Conservation (phyloP, 2,888 invertebrate genomes). For the Scaptomyza polygonia region DNA sequence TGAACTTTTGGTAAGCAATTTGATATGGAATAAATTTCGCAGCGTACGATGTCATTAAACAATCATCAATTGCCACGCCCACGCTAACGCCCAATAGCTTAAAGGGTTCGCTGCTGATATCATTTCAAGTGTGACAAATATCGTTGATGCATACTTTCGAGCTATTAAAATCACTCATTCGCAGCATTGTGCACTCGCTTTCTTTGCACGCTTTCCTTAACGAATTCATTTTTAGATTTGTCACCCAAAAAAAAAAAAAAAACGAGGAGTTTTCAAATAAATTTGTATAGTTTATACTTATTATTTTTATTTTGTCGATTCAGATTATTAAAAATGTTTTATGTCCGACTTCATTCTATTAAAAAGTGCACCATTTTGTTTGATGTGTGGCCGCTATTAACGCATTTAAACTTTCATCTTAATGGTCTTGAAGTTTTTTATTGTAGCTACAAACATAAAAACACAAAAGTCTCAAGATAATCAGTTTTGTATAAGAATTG, state of each 20-base stretch:
- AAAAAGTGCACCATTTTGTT: background rate
- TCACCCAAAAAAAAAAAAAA: too few relatives aligned
- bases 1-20: conserved; percentile 16
- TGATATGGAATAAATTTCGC: conserved; percentile 35
- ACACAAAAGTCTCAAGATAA: background rate
- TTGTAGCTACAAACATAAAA: background rate
- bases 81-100: conserved; percentile 39
- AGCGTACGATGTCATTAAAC: conserved; percentile 55
- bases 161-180: conserved; percentile 65
- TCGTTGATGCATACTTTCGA: conserved; percentile 51
- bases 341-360: background rate
- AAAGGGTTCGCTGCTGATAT: conserved; percentile 31
- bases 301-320: too few relatives aligned
- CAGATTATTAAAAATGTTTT: background rate
- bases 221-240: too few relatives aligned
- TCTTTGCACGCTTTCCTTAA: background rate
- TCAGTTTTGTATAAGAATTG: background rate
- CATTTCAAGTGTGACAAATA: conserved; percentile 59
- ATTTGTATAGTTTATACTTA: too few relatives aligned
- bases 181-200: conserved; percentile 30
- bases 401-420: background rate
- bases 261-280: too few relatives aligned
- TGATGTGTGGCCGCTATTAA: background rate
- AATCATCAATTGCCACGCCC: conserved; percentile 33
- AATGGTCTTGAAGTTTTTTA: background rate